Evolutionary conservation across 2,888 invertebrate genomes (phyloP), one percentile per base, ranked within the genome.

Genomic region (Dichetophora obliterata): DNA sequence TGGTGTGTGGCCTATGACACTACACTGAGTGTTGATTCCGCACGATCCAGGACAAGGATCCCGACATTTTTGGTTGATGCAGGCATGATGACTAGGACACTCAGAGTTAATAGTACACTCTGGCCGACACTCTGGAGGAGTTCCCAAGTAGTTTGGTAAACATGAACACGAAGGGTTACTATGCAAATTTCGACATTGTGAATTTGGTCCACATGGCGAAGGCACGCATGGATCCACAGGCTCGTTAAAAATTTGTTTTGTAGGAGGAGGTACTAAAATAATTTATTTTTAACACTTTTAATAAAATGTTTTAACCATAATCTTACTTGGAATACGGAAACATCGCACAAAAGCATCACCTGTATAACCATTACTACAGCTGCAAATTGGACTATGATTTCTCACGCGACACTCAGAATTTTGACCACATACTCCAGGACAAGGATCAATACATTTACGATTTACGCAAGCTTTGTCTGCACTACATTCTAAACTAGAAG

Each of bases 41-140:
- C 93, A 93, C 0, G 93, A 92, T 75, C 93, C 93, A 0, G 91
- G 91, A 59, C 89, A 89, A 87, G 95, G 94, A 87, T 95, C 94
- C 78, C 90, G 90, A 86, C 95, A 95, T 88, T 93, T 93, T 83
- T 93, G 92, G 85, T 93, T 93, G 24, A 93, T 92, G 85, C 95
- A 95, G 31, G 94, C 93, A 84, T 92, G 92, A 84, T 93, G 91
- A 68, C 91, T 91, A 4, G 92, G 87, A 86, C 95, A 95, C 84
- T 95, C 94, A 11, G 93, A 92, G 84, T 92, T 95, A 80, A 93
- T 91, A 24, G 93, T 91, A 87, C 95, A 95, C 89, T 96, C 95
- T 0, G 95, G 95, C 79, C 92, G 91, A 86, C 96, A 96, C 78
- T 92, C 91, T 16, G 93, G 93, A 65, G 96, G 94, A 19, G 91